Percentiles rank a stretch among this genome's conserved stretches.
Conservation (phyloP, 2,113 vertebrate genomes). For the Motacilla alba region DNA sequence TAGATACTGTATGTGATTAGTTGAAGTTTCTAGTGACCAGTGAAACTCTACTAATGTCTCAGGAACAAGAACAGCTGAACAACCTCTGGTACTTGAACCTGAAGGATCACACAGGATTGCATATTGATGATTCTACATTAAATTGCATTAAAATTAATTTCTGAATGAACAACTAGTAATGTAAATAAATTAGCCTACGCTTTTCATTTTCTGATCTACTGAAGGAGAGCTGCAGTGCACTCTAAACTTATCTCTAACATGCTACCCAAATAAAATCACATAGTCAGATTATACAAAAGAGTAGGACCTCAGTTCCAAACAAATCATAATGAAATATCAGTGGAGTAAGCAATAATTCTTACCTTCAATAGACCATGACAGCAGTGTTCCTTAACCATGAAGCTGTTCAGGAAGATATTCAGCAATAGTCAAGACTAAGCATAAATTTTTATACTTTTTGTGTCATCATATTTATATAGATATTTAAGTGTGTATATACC, state of each 20-base stretch:
- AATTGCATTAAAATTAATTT: not conserved
- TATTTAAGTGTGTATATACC: not conserved
- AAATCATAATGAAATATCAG: not conserved
- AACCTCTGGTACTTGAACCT: not conserved
- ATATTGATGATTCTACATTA: not conserved
- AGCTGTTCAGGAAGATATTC: not conserved
- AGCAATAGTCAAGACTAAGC: not conserved
- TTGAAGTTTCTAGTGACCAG: not conserved
- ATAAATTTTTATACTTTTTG: not conserved
- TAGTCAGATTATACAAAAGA: not conserved
- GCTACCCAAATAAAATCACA: not conserved
- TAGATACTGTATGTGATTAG: not conserved
- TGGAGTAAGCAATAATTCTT: not conserved
- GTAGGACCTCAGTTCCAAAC: not conserved
- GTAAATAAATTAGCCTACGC: not conserved
- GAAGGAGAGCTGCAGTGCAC: not conserved
- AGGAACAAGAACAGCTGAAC: not conserved
- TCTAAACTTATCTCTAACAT: not conserved
- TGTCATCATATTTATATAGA: not conserved
- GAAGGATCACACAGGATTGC: not conserved
- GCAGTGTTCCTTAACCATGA: not conserved
- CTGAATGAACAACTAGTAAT: not conserved
- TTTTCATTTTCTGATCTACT: not conserved
- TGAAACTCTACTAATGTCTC: not conserved
- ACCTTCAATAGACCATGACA: not conserved